Conservation (phyloP, 2,888 invertebrate genomes). For the Ichneumoninae sp. region DNA sequence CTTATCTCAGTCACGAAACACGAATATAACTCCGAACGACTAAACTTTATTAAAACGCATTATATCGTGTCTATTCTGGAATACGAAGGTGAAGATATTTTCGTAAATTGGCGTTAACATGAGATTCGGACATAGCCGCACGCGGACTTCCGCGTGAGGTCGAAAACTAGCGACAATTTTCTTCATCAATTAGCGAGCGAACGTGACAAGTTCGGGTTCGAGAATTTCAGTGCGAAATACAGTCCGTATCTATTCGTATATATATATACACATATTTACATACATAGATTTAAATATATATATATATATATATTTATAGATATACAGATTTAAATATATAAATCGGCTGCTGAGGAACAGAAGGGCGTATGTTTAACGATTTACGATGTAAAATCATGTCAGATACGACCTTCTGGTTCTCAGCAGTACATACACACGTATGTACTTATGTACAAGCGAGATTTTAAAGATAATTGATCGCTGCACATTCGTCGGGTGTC, state of each 20-base stretch:
- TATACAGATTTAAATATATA: no score
- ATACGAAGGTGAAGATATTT: constrained; percentile 58
- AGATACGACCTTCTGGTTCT: no score
- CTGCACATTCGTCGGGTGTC: background rate
- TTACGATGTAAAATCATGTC: no score
- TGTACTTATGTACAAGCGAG: background rate
- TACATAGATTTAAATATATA: no score
- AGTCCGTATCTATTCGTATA: background rate
- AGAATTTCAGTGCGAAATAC: constrained; percentile 18
- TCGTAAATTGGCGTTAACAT: constrained; percentile 46
- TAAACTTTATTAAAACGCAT: constrained; percentile 20
- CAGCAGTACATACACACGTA: background rate
- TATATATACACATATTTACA: no score
- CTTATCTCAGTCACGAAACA: constrained; percentile 32
- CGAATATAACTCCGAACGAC: background rate
- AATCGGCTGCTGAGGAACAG: background rate
- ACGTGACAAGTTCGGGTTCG: constrained; percentile 36
- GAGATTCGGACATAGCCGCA: background rate
- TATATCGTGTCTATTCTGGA: constrained; percentile 40
- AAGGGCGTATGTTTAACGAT: no score
- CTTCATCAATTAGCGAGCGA: constrained; percentile 58
- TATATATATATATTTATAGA: background rate
- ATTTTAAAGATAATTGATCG: constrained; percentile 40
- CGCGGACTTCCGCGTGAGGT: constrained; percentile 36
- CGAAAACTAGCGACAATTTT: constrained; percentile 36